Base-by-base conservation (phyloP, 2,113 vertebrate genomes). In the Chaetorhynchus papuensis region DNA sequence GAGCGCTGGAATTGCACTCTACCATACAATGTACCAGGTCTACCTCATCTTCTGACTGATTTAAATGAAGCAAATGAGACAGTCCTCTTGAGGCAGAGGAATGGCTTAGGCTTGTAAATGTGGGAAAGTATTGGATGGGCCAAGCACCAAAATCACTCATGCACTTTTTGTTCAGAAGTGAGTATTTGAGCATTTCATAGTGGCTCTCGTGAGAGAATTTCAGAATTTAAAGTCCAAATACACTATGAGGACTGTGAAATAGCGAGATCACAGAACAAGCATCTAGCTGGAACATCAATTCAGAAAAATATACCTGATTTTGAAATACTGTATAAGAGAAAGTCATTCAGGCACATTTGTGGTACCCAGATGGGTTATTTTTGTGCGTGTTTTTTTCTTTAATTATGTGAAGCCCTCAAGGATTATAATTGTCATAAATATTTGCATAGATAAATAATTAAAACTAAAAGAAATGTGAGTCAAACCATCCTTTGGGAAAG, bases 361-460 rank as follows among this genome's bases (percentile, higher is more conserved):
- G 50, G 37, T n/a, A 88, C 50, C 52, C 76, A 83, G 37, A 80
- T 33, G 37, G 27, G 35, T 66, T 83, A 77, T 83, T 83, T 94
- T 72, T 74, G 15, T 6, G 2, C 7, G 1, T 30, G 13, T 21
- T 66, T 68, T 84, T 77, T 90, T 39, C 64, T 94, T 94, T 93
- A 93, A 83, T 96, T 94, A 71, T 22, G 16, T 31, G 52, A 81
- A 81, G 5, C 22, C 64, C 71, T 92, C 28, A 33, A 77, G 83
- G 72, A 81, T 63, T 87, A 83, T 26, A 91, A 75, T 77, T 0
- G 7, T 70, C 79, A 70, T 44, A 95, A 96, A 95, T 96, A 95
- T 96, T 95, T 96, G 76, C 85, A 93, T 78, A 81, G 66, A 87
- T 87, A 96, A 96, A 95, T 80, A 90, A 88, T 91, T 85, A 83